phyloP scores from a whole-genome alignment of 1,140 invertebrate genomes.

The Hermatobates lingyangjiaoensis region DNA sequence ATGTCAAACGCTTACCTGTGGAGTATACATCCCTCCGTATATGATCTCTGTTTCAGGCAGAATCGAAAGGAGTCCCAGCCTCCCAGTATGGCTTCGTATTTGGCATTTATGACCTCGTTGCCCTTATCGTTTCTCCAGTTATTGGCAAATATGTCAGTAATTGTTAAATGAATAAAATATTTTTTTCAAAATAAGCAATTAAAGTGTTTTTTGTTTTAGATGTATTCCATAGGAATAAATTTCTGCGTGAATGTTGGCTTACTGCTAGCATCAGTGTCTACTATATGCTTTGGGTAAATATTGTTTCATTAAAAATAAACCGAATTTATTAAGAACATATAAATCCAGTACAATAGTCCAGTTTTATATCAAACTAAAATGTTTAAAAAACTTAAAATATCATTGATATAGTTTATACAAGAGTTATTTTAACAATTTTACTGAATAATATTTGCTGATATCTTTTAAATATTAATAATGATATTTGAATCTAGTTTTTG shows the following conservation, averaged over 20 bases:
- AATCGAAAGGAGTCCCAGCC: conserved; percentile 32
- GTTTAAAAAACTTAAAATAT: background rate
- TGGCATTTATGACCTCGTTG: conserved; percentile 37
- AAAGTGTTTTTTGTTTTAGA: conserved; percentile 22
- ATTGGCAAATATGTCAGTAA: conserved; percentile 35
- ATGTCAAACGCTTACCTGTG: no score
- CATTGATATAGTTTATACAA: background rate
- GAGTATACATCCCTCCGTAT: no score
- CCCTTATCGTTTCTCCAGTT: conserved; percentile 35
- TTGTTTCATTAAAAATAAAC: background rate
- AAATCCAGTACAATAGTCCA: background rate
- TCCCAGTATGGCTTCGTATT: conserved; percentile 42
- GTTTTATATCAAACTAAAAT: background rate
- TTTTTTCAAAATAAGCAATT: background rate
- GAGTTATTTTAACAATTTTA: background rate
- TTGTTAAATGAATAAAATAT: background rate
- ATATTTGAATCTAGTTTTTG: background rate
- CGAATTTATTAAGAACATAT: background rate
- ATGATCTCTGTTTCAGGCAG: no score
- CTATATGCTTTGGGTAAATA: conserved; percentile 32
- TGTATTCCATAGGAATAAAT: conserved; percentile 34
- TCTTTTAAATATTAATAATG: background rate
- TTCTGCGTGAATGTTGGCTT: conserved; percentile 35
- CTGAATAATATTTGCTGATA: background rate
- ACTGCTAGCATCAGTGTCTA: conserved; percentile 28